Evolutionary conservation across 2,888 invertebrate genomes (phyloP), one percentile per base, ranked within the genome.

Genomic region (Coleophora flavipennella): DNA sequence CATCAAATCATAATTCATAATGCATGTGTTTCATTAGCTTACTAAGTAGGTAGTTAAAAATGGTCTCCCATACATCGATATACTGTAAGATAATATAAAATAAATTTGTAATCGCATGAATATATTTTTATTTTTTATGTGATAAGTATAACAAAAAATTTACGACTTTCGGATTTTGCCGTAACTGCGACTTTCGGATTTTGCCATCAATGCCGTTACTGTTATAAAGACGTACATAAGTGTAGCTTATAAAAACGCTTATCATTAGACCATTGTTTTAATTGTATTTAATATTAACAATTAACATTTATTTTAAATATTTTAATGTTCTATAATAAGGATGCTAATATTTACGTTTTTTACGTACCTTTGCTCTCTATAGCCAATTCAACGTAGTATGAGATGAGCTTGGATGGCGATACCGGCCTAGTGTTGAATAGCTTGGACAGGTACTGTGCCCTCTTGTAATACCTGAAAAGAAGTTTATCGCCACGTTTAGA

Each of bases 301-400:
- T 29, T n/a, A n/a, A 9, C 9, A 9, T n/a, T n/a, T n/a, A 11
- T 29, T 8, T 29, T 8, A 8, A 29, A 3, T 9, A 20, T 20
- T 20, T 20, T 6, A n/a, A 6, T n/a, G 29, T 29, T 9, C 29
- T n/a, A 8, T 9, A 2, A 27, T 1, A 9, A 27, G 10, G 10
- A 10, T 27, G 2, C 8, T 6, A 12, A 8, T 27, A 26, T 10
- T 26, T 27, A 26, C 6, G 7, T 35, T 27, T 8, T 13, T 8
- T 25, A 35, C 3, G n/a, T 51, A 73, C 75, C 76, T 55, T 70
- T 62, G 27, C 50, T 68, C 37, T 72, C 66, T 1, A 77, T 72
- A 8, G 74, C 73, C 0, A 76, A 45, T 25, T 72, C 62, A 0
- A 70, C 49, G 45, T 74, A 71, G 39, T 71, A 60, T 0, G 60